Evolutionary conservation across 2,888 invertebrate species (phyloP), one percentile per base, ranked within the genome.

Genomic region (Sericinus montela): DNA sequence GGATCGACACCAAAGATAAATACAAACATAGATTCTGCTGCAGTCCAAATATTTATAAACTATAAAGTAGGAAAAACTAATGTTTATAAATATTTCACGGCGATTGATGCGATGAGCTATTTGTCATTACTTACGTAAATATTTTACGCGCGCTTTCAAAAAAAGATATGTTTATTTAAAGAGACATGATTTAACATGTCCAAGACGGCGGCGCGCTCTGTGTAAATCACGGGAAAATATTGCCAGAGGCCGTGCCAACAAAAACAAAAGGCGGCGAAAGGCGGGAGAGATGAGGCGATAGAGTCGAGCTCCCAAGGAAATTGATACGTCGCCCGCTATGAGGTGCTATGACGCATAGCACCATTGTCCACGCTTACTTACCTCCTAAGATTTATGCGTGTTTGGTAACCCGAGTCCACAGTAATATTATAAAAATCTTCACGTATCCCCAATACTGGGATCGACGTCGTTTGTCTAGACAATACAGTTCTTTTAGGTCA

Each of bases 281-380:
- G 42, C 51, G 50, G 39, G 50, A 54, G 56, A 55, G 56, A 55
- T 54, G 55, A 48, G 53, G 45, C 45, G 52, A 54, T 54, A 54
- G 48, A 55, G 52, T 43, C 46, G 36, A 37, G 47, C 48, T 54
- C 56, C 60, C 56, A 58, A 55, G 55, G 67, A 66, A 69, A 70
- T 68, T 68, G 68, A 70, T 69, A 70, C 64, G 67, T 68, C 62
- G 69, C 60, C 54, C 62, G 59, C 58, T 62, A 58, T 62, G 51
- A 53, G 60, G 52, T 57, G 3, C 52, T 54, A 53, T 54, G 54
- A 59, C 58, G 60, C 61, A 59, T 61, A 58, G 59, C 58, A 61
- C 61, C 61, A 59, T 62, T 61, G 62, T 60, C 54, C 58, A 47
- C 57, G 58, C 56, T 53, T 52, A 56, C 57, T 55, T 55, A 51